Percentiles rank a stretch among this genome's conserved stretches.
Conservation (phyloP, 2,797 vertebrate genomes). For the Mus spretus region DNA sequence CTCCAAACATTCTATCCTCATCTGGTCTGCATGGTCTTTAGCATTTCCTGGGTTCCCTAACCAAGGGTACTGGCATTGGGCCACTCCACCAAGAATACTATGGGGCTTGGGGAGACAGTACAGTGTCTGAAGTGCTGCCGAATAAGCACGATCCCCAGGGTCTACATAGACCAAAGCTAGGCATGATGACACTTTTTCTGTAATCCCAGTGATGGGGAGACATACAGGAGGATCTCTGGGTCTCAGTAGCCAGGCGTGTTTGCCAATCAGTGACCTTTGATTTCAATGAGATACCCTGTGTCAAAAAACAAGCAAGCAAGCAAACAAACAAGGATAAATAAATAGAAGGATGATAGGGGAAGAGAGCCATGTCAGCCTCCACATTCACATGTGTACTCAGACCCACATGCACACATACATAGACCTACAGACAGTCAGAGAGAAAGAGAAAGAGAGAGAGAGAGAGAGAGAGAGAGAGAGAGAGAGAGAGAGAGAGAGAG, state of each 20-base stretch:
- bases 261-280: not conserved
- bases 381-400: not conserved
- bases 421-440: not conserved
- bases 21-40: not conserved
- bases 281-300: not conserved
- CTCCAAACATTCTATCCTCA: rapidly evolving
- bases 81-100: too few relatives aligned
- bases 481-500: not conserved
- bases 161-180: not conserved
- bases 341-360: not conserved
- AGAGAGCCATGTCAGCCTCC: not conserved
- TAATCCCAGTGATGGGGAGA: not conserved
- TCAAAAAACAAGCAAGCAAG: not conserved
- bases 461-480: too few relatives aligned
- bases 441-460: not conserved
- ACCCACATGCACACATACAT: not conserved
- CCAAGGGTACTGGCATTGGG: too few relatives aligned
- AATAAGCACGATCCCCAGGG: not conserved
- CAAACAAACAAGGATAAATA: not conserved
- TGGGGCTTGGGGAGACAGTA: not conserved
- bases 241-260: not conserved
- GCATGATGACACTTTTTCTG: not conserved
- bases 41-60: not conserved
- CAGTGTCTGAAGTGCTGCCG: not conserved
- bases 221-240: not conserved